A percentile compares a stretch with the other conserved stretches of the same genome.
These are phyloP conservation scores for Sceloporus tristichus DNA, from an alignment of 2,113 vertebrate genomes.

Conservation along the genomic window DNA sequence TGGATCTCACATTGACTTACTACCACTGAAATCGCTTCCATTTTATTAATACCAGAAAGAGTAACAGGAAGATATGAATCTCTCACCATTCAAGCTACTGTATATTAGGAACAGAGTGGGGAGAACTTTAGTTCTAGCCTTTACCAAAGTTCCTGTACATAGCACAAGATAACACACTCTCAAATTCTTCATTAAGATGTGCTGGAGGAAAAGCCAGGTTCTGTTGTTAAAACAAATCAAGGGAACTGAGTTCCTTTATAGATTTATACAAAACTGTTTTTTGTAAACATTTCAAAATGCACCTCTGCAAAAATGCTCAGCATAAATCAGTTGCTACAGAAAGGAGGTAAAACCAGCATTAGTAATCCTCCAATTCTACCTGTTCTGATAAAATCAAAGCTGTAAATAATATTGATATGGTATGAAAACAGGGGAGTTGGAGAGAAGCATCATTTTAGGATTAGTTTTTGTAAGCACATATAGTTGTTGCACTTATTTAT, in stretches of 20 bases:
- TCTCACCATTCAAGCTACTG: background rate
- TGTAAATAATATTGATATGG: no score
- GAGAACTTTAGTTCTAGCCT: background rate
- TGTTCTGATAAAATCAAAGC: no score
- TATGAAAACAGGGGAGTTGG: no score
- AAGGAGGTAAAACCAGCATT: no score
- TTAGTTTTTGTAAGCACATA: no score
- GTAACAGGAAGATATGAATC: background rate
- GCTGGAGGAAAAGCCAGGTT: background rate
- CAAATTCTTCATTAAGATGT: background rate
- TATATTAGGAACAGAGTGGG: background rate
- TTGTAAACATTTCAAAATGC: background rate
- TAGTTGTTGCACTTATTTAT: no score
- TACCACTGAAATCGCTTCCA: background rate
- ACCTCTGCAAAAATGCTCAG: background rate
- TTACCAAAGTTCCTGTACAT: background rate
- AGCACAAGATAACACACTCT: no score
- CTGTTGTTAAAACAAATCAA: background rate
- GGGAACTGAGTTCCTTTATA: background rate
- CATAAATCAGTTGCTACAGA: background rate
- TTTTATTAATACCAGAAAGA: background rate
- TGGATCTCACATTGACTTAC: background rate
- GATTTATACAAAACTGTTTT: background rate
- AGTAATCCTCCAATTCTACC: no score
- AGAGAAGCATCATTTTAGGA: no score